Conservation (phyloP, 2,888 invertebrate genomes). For the Dryobotodes eremita region DNA sequence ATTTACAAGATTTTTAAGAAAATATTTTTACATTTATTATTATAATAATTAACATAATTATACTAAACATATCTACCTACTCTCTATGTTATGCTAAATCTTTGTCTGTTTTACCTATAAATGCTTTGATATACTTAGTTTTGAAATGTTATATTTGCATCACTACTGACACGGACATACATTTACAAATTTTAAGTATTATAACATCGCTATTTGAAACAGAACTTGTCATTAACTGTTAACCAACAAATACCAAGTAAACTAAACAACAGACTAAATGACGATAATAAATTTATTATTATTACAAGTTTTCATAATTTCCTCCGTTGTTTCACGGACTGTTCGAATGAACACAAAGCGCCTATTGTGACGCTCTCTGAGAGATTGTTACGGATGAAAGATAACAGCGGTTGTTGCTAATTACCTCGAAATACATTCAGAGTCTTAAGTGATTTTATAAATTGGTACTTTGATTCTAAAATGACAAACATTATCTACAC, state of each 20-base stretch:
- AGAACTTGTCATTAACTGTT: not conserved
- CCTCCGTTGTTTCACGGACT: not conserved
- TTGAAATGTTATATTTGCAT: not conserved
- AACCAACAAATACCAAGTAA: not conserved
- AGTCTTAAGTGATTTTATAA: not conserved
- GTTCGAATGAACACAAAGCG: constrained; percentile 6
- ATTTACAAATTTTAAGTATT: not conserved
- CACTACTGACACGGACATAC: not conserved
- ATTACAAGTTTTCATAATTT: constrained; percentile 9
- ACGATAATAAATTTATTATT: not conserved
- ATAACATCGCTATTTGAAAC: not conserved
- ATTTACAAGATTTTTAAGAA: constrained; percentile 46
- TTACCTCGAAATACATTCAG: not conserved
- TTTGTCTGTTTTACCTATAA: not conserved
- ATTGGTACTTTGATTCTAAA: not conserved
- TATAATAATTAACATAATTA: not conserved
- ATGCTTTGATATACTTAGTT: not conserved
- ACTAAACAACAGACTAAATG: not conserved
- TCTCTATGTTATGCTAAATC: not conserved
- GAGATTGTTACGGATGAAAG: constrained; percentile 11
- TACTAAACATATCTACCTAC: not conserved
- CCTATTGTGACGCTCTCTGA: constrained; percentile 23
- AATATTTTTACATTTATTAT: constrained; percentile 47
- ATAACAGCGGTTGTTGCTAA: constrained; percentile 2
- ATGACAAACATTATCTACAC: not conserved